Conservation (phyloP, 2,113 vertebrate species). For the Proterorhinus semilunaris region DNA sequence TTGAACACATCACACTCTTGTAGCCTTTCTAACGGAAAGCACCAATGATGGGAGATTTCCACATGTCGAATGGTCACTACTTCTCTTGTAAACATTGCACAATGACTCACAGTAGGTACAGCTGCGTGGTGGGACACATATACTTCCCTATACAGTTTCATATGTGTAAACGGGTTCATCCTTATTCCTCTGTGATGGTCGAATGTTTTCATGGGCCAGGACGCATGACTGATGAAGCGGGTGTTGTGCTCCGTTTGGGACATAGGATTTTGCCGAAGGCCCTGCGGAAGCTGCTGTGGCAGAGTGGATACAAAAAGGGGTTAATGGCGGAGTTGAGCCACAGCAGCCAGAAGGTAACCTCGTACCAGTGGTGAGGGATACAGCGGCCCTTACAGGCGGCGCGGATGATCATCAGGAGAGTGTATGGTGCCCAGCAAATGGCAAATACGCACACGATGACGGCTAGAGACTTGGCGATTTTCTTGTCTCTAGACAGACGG, state of each 20-base stretch:
- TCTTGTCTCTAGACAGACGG: constrained; percentile 80
- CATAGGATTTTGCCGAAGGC: constrained; percentile 78
- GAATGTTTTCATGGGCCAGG: constrained; percentile 39
- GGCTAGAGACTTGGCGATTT: constrained; percentile 81
- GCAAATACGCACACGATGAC: constrained; percentile 81
- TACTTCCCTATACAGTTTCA: constrained; percentile 15
- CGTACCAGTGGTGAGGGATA: constrained; percentile 69
- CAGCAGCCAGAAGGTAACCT: constrained; percentile 86
- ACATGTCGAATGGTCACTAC: not conserved
- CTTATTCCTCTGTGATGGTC: not conserved
- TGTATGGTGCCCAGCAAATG: constrained; percentile 86
- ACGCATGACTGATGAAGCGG: constrained; percentile 52
- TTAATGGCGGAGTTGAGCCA: constrained; percentile 87
- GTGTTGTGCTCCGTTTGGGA: constrained; percentile 48
- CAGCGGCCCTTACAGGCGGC: constrained; percentile 66
- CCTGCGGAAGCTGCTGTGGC: constrained; percentile 82
- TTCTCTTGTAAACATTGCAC: not conserved
- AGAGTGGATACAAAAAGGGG: constrained; percentile 85
- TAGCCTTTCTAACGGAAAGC: not conserved
- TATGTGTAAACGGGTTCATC: constrained; percentile 7
- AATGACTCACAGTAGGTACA: not conserved
- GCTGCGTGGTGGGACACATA: constrained; percentile 4
- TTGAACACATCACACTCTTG: not conserved
- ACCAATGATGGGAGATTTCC: not conserved
- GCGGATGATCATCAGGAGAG: constrained; percentile 79